phyloP scores from a whole-genome alignment of 2,797 vertebrate species.

The Onychomys arenicola region DNA sequence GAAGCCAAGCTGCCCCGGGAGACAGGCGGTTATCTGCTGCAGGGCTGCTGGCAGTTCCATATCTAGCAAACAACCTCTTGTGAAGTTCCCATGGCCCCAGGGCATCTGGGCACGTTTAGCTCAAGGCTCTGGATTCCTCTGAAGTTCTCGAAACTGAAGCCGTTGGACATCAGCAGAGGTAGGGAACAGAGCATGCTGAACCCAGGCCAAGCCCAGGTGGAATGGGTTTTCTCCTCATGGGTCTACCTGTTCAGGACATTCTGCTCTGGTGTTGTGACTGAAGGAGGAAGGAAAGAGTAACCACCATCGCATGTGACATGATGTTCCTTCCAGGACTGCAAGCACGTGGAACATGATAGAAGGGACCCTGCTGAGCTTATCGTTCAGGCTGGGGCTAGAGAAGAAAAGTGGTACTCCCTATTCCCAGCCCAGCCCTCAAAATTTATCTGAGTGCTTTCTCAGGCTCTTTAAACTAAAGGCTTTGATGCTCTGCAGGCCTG shows the following conservation, averaged over 20 bases:
- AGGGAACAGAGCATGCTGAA: background rate
- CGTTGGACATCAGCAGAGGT: background rate
- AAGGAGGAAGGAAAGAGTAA: background rate
- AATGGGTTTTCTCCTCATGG: background rate
- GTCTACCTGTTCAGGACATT: conserved; percentile 43
- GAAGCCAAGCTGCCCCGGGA: background rate
- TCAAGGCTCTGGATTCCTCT: rapidly evolving
- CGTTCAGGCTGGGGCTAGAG: no score
- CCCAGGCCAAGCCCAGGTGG: background rate
- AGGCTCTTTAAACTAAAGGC: background rate
- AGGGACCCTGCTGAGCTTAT: background rate
- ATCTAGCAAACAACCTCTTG: background rate
- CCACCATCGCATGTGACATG: rapidly evolving
- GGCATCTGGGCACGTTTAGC: background rate
- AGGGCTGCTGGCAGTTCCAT: background rate
- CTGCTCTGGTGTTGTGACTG: background rate
- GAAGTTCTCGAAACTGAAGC: background rate
- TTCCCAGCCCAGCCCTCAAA: background rate
- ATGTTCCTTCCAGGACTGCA: background rate
- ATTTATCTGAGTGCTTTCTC: background rate
- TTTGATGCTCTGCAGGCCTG: background rate
- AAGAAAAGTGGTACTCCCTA: background rate
- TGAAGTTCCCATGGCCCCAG: background rate
- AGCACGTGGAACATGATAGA: background rate
- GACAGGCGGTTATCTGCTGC: background rate